Evolutionary conservation across 2,797 vertebrate species (phyloP).

Genomic region (Sebastolobus alascanus): DNA sequence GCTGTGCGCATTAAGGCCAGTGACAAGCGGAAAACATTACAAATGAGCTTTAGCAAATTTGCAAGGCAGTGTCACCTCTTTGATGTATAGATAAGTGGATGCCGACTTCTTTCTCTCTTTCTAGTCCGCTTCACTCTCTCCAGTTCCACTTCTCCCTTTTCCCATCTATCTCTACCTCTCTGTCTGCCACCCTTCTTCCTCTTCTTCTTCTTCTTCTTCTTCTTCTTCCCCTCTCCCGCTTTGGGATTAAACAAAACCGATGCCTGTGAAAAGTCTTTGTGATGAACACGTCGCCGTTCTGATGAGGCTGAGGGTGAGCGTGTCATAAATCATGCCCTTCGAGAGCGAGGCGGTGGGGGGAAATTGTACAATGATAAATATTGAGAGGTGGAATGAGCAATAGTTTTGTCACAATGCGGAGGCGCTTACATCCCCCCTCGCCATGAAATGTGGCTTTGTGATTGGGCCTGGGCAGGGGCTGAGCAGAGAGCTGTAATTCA

Average conservation of each 20-base stretch:
- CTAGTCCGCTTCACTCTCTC: conserved; percentile 24
- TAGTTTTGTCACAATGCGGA: conserved; percentile 78
- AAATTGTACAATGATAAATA: conserved; percentile 84
- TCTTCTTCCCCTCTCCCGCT: conserved; percentile 12
- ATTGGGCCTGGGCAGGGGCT: conserved; percentile 59
- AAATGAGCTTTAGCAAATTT: conserved; percentile 83
- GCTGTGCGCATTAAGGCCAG: conserved; percentile 78
- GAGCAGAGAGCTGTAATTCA: conserved; percentile 67
- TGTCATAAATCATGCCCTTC: conserved; percentile 72
- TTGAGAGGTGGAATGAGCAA: conserved; percentile 80
- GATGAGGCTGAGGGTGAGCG: conserved; percentile 57
- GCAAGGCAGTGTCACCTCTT: conserved; percentile 66
- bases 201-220: not conserved
- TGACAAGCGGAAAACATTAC: conserved; percentile 85
- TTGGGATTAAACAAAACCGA: conserved; percentile 76
- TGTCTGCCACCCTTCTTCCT: conserved; percentile 6
- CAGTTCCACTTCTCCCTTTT: not conserved
- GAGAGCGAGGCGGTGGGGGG: conserved; percentile 55
- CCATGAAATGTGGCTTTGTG: conserved; percentile 79
- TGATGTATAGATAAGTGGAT: conserved; percentile 72
- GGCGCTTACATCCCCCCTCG: conserved; percentile 39
- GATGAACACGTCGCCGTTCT: conserved; percentile 67
- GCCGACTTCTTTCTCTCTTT: conserved; percentile 31
- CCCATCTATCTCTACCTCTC: conserved; percentile 50
- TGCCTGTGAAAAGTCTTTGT: conserved; percentile 55